Base-by-base conservation (phyloP, 1,140 invertebrate genomes). In the Mesaphorura yosii region DNA sequence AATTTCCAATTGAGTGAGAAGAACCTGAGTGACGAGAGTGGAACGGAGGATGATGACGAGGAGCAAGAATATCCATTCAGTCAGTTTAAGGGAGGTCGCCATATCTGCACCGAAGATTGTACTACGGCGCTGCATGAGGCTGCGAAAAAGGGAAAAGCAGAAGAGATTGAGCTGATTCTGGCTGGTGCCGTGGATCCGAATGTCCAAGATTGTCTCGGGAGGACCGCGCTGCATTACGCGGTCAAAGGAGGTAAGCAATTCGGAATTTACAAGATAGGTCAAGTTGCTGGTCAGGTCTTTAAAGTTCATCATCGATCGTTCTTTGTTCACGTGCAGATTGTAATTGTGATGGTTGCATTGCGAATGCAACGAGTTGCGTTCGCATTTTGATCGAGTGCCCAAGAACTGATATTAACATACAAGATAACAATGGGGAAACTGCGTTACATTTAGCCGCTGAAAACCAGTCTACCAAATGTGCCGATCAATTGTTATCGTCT, bases 111-210 rank as follows among this genome's bases (percentile, higher is more conserved):
- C 0, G 52, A 47, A 25, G 44, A 51, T 5, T 59, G 57, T 50
- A 38, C 52, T 6, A 51, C 52, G n/a, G 10, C 42, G 7, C 27
- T 59, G 1, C 53, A 55, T 29, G 48, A 28, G 23, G 75, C 75
- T 26, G 71, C 73, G 10, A 55, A 56, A 34, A 71, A 75, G 48
- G 72, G 70, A 49, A 68, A 72, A 38, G 60, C 63, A 27, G 66
- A 69, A 27, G 69, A 73, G 20, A 67, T 69, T n/a, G 55, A 66
- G 23, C 60, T 74, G 60, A 62, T 76, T 25, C 66, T 76, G 20
- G 65, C 74, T 38, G 65, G 66, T 1, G 68, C 66, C 10, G 70
- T 68, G 17, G 64, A 70, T 45, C 58, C 62, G 3, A 65, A 67
- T 45, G 58, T 62, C 17, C 55, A 51, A 14, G 66, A 66, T 59